phyloP scores from a whole-genome alignment of 2,888 invertebrate species.

The Laothoe populi region DNA sequence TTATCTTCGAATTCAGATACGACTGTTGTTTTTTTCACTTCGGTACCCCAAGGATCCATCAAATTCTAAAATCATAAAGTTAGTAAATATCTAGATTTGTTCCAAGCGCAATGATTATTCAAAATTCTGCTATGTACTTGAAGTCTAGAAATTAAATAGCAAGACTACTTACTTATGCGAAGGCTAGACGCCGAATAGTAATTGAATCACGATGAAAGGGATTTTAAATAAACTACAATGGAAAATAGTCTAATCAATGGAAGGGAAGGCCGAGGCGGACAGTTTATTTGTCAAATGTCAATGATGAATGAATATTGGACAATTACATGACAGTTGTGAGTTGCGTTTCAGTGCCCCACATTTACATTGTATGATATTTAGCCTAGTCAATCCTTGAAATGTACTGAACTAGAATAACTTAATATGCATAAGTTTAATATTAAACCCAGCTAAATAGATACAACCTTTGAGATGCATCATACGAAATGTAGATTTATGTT shows the following conservation, averaged over 20 bases:
- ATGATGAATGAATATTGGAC: too few relatives aligned
- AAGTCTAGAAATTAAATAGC: background rate
- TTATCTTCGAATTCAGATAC: constrained; percentile 84
- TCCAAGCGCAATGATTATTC: too few relatives aligned
- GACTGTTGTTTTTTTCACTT: constrained; percentile 54
- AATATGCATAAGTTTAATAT: too few relatives aligned
- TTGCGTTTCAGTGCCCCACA: background rate
- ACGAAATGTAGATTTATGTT: too few relatives aligned
- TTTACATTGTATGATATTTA: background rate
- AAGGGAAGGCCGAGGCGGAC: constrained; percentile 14
- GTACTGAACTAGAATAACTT: too few relatives aligned
- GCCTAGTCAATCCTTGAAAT: background rate
- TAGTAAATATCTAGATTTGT: background rate
- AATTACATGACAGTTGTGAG: background rate
- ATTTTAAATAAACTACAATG: constrained; percentile 14
- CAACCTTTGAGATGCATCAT: too few relatives aligned
- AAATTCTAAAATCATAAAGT: constrained; percentile 57
- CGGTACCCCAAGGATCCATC: constrained; percentile 82
- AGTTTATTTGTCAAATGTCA: constrained; percentile 4
- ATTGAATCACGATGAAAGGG: constrained; percentile 7
- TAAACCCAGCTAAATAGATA: too few relatives aligned
- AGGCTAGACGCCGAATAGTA: constrained; percentile 42
- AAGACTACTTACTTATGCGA: constrained; percentile 45
- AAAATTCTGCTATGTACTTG: too few relatives aligned
- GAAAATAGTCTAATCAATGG: constrained; percentile 14